Percentiles rank a stretch among this genome's conserved stretches.
These are phyloP conservation scores for Clitarchus hookeri DNA, from an alignment of 2,888 invertebrate genomes.

Conservation along the genomic window DNA sequence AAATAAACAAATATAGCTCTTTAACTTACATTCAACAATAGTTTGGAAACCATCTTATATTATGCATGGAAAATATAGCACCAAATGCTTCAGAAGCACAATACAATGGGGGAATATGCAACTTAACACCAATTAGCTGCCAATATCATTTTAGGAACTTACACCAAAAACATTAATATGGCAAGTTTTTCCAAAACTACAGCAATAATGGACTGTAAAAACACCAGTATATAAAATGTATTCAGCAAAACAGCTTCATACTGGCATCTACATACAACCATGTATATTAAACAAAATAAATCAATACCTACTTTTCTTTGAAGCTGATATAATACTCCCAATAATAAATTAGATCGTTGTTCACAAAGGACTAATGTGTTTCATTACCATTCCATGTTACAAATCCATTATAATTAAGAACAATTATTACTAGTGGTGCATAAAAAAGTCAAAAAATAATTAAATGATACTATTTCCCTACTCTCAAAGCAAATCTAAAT, in stretches of 20 bases:
- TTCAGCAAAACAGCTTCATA: not conserved
- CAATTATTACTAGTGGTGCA: no score
- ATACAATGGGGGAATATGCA: not conserved
- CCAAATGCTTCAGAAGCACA: conserved; percentile 5
- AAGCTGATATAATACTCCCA: no score
- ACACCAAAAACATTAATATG: not conserved
- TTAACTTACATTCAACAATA: not conserved
- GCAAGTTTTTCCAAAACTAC: not conserved
- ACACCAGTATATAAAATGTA: not conserved
- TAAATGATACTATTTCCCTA: no score
- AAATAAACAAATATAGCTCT: not conserved
- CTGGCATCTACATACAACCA: not conserved
- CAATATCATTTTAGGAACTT: not conserved
- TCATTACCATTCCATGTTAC: no score
- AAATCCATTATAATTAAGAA: no score
- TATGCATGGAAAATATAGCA: not conserved
- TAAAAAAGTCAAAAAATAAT: no score
- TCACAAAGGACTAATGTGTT: not conserved
- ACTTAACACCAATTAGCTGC: not conserved
- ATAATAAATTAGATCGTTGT: not conserved
- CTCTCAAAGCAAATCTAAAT: no score
- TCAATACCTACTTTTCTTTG: no score
- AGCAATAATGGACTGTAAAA: not conserved
- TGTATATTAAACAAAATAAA: no score
- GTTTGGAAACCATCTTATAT: not conserved